A percentile compares a stretch with the other conserved stretches of the same genome.
Evolutionary conservation across 2,888 invertebrate genomes (phyloP).

Genomic region (Drosophila meridiana): DNA sequence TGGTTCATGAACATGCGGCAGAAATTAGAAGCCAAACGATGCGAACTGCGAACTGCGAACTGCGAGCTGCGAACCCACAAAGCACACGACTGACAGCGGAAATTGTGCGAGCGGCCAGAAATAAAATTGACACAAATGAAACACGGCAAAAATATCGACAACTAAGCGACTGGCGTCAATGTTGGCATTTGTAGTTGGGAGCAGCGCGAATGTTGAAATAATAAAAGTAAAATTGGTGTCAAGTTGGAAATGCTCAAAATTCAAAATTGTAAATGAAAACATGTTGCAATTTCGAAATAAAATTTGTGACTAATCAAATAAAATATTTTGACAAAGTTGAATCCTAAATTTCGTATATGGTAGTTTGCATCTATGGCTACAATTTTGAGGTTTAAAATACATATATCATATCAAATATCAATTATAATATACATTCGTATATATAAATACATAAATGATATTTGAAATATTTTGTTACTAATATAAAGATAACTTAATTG

Average conservation of each 20-base stretch:
- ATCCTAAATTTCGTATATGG: too few species aligned
- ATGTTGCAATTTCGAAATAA: background rate
- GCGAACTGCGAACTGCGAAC: conserved; percentile 37
- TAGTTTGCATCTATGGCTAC: too few species aligned
- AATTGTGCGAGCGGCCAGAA: conserved; percentile 54
- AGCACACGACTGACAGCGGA: conserved; percentile 61
- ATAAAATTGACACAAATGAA: conserved; percentile 50
- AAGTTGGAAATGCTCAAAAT: background rate
- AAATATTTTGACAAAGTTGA: background rate
- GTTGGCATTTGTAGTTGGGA: conserved; percentile 14
- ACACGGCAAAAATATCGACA: conserved; percentile 30
- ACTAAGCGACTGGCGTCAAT: background rate
- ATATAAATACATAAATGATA: too few species aligned
- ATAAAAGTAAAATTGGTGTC: conserved; percentile 14
- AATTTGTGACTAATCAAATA: background rate
- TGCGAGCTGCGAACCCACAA: conserved; percentile 40
- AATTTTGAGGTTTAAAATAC: too few species aligned
- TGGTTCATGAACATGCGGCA: conserved; percentile 69
- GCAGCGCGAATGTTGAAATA: conserved; percentile 36
- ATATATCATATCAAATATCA: too few species aligned
- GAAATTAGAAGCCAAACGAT: conserved; percentile 67
- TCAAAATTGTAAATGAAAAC: background rate
- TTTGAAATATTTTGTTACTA: too few species aligned
- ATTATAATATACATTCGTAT: too few species aligned
- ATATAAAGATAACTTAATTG: too few species aligned